Evolutionary conservation across 1,140 invertebrate species (phyloP).

Genomic region (Gryon sp.): DNA sequence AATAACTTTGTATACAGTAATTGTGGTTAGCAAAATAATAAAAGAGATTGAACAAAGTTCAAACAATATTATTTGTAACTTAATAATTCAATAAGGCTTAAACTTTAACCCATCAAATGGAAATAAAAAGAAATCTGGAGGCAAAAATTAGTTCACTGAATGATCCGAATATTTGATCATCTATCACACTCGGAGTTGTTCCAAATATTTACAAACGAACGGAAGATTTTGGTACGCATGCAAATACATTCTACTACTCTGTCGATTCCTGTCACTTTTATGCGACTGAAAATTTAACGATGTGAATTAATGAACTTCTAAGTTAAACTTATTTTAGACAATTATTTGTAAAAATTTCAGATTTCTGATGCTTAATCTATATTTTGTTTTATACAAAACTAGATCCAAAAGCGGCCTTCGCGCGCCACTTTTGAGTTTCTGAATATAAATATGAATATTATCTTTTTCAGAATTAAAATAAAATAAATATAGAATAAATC

Average conservation of each 20-base stretch:
- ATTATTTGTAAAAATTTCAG: no score
- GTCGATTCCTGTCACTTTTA: conserved; percentile 46
- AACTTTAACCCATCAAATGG: background rate
- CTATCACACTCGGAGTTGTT: background rate
- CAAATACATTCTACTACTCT: conserved; percentile 44
- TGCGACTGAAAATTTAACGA: conserved; percentile 40
- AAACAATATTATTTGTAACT: no score
- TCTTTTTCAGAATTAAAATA: background rate
- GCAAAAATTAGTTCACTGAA: conserved; percentile 18
- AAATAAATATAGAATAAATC: no score
- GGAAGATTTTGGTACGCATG: conserved; percentile 41
- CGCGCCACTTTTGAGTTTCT: no score
- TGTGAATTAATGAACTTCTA: conserved; percentile 52
- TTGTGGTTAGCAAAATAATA: background rate
- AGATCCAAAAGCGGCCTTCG: conserved; percentile 14
- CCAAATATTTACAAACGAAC: conserved; percentile 48
- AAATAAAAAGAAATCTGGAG: background rate
- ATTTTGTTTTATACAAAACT: conserved; percentile 30
- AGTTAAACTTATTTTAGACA: conserved; percentile 39
- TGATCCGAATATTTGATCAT: conserved; percentile 12
- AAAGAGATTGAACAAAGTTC: background rate
- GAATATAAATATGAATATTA: conserved; percentile 13
- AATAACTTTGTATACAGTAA: no score
- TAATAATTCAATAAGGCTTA: conserved; percentile 3
- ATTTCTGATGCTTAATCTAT: conserved; percentile 22